phyloP scores from a whole-genome alignment of 35 echinoderm and acorn worm species.

The Ophioderma brevispina region DNA sequence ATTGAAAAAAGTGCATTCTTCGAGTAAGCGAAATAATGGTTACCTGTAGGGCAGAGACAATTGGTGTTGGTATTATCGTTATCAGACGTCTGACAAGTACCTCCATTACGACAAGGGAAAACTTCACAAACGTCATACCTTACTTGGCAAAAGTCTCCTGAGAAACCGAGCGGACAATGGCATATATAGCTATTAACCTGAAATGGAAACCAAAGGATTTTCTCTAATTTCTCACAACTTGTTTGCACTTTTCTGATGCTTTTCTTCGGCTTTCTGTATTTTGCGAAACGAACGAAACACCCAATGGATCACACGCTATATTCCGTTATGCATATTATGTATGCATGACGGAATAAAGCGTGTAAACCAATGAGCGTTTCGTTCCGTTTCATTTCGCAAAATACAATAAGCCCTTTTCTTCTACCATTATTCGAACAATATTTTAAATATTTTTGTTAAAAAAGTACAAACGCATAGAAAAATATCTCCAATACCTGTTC shows the following conservation, averaged over 20 bases:
- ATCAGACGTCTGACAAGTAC: constrained; percentile 7
- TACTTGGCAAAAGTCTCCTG: background rate
- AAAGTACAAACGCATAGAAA: too few relatives aligned
- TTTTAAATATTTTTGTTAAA: too few relatives aligned
- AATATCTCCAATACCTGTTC: background rate
- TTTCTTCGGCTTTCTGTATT: too few relatives aligned
- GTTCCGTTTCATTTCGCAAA: too few relatives aligned
- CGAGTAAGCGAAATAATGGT: too few relatives aligned
- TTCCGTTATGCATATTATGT: background rate
- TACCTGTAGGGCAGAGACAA: background rate
- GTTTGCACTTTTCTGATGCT: background rate
- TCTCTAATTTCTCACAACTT: background rate
- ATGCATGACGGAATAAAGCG: too few relatives aligned
- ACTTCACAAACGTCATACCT: constrained; percentile 13
- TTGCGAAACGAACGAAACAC: too few relatives aligned
- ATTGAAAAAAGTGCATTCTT: too few relatives aligned
- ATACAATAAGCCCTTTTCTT: background rate
- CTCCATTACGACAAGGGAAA: constrained; percentile 38
- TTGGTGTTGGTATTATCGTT: background rate
- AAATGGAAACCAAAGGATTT: background rate
- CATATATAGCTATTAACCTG: background rate
- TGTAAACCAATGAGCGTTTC: too few relatives aligned
- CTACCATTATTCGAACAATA: too few relatives aligned
- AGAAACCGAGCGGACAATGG: constrained; percentile 19
- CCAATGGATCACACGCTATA: background rate